phyloP scores from a whole-genome alignment of 2,888 invertebrate species.

The Sussaba pulchella region DNA sequence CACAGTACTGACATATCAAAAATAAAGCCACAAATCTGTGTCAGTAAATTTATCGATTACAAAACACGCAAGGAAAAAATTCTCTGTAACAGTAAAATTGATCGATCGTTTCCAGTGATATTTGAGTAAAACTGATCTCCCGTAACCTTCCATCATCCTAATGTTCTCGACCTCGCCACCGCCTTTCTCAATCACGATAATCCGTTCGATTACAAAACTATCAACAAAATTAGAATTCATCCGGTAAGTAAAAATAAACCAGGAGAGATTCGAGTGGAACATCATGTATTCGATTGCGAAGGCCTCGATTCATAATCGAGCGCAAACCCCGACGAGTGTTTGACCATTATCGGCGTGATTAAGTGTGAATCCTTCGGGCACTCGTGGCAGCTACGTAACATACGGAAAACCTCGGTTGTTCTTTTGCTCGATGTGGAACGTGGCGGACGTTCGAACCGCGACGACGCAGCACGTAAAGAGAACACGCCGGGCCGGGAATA shows the following conservation, averaged over 20 bases:
- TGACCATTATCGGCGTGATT: slow-evolving; percentile 23
- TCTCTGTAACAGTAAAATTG: too few species aligned
- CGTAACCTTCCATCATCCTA: too few species aligned
- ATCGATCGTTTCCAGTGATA: too few species aligned
- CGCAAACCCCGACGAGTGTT: neutral
- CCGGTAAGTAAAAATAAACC: neutral
- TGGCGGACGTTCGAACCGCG: neutral
- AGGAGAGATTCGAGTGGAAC: too few species aligned
- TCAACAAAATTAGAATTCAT: neutral
- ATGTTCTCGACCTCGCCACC: too few species aligned
- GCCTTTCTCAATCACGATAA: neutral
- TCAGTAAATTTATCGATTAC: too few species aligned
- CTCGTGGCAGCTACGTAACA: neutral
- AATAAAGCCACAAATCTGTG: too few species aligned
- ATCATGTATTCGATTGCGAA: too few species aligned
- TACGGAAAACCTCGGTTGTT: neutral
- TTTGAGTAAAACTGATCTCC: too few species aligned
- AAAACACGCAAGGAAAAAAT: too few species aligned
- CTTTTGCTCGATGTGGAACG: neutral
- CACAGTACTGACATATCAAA: too few species aligned
- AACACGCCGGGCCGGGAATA: neutral
- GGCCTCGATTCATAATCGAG: slow-evolving; percentile 7
- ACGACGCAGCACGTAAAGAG: neutral
- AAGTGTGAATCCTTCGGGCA: slow-evolving; percentile 16
- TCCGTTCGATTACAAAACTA: neutral